Conservation (phyloP, 2,888 invertebrate genomes). For the Monopis laevigella region DNA sequence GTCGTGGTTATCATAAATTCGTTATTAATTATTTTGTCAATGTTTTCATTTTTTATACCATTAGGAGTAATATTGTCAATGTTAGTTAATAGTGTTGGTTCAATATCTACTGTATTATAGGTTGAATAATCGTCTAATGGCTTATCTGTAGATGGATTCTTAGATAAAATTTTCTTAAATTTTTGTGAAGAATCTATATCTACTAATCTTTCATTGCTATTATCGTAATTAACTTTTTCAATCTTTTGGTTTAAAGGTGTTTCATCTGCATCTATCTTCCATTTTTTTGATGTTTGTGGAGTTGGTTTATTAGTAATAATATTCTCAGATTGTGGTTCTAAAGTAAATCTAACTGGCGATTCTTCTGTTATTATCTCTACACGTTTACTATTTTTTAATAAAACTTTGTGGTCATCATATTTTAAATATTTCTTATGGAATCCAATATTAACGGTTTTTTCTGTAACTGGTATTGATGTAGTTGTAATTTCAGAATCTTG, state of each 20-base stretch:
- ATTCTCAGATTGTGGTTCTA: background rate
- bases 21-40: slow-evolving; percentile 25
- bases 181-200: slow-evolving; percentile 27
- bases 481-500: slow-evolving; percentile 16
- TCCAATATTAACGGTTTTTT: slow-evolving; percentile 47
- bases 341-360: background rate
- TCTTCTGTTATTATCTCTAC: slow-evolving; percentile 45
- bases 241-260: background rate
- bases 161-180: slow-evolving; percentile 36
- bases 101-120: slow-evolving; percentile 21
- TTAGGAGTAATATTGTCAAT: slow-evolving; percentile 25
- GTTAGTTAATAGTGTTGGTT: slow-evolving; percentile 25
- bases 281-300: background rate
- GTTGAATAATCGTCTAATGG: slow-evolving; percentile 20
- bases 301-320: background rate
- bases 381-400: slow-evolving; percentile 34
- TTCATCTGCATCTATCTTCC: slow-evolving; percentile 1
- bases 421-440: slow-evolving; percentile 40
- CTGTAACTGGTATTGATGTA: slow-evolving; percentile 29
- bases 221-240: background rate
- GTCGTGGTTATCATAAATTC: slow-evolving; percentile 30
- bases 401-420: slow-evolving; percentile 36
- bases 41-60: slow-evolving; percentile 26
- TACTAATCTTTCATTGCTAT: background rate
- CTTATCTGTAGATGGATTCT: slow-evolving; percentile 21